phyloP scores from a whole-genome alignment of 2,888 invertebrate species.

The Atethmia centrago region DNA sequence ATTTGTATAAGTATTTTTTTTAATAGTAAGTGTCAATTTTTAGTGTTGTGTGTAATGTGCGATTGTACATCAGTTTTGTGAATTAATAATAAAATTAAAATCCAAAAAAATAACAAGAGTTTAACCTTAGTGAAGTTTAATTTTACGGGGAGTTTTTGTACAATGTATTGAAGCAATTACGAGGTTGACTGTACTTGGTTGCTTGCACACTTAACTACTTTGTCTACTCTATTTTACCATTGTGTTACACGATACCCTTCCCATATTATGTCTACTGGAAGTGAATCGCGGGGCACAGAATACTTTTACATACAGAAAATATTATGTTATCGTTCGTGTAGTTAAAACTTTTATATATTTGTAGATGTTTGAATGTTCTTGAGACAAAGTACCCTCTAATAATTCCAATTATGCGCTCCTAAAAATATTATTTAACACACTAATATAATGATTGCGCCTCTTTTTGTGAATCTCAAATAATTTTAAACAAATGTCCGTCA shows the following conservation, averaged over 20 bases:
- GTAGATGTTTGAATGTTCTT: not conserved
- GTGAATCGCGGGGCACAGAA: constrained; percentile 24
- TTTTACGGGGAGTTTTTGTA: not conserved
- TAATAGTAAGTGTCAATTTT: too few relatives aligned
- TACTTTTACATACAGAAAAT: constrained; percentile 31
- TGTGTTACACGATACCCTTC: constrained; percentile 3
- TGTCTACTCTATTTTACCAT: constrained; percentile 1
- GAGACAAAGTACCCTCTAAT: not conserved
- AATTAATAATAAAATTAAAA: too few relatives aligned
- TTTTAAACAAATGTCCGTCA: not conserved
- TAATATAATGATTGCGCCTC: not conserved
- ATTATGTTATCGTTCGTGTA: constrained; percentile 3
- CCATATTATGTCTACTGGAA: constrained; percentile 43
- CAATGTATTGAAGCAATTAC: not conserved
- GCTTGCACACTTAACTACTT: not conserved
- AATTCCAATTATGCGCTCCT: not conserved
- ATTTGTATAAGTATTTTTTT: too few relatives aligned
- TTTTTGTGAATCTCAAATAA: not conserved
- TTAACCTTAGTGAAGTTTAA: too few relatives aligned
- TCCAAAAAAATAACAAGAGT: too few relatives aligned
- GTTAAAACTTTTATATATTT: not conserved
- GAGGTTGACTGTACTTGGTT: not conserved
- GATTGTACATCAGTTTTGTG: too few relatives aligned
- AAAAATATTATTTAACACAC: not conserved
- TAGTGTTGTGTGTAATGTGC: too few relatives aligned